Conservation (phyloP, 1,140 invertebrate genomes). For the Drosophila orosa region DNA sequence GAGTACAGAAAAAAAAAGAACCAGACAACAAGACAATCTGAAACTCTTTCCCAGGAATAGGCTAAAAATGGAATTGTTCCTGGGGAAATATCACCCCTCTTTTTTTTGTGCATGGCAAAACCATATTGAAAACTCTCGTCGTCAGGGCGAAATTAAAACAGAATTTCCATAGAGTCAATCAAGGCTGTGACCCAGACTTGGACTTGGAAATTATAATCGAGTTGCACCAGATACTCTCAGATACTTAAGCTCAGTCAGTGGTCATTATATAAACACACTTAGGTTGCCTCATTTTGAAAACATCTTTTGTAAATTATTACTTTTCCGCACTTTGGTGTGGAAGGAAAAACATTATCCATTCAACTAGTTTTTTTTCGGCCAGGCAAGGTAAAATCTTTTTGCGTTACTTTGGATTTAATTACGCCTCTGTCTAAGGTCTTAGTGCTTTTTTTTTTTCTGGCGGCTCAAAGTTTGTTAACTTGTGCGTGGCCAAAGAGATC, state of each 20-base stretch:
- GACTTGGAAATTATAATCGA: slow-evolving; percentile 17
- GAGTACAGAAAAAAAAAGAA: slow-evolving; percentile 1
- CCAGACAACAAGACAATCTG: slow-evolving; percentile 16
- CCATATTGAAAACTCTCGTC: slow-evolving; percentile 67
- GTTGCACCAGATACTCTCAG: slow-evolving; percentile 10
- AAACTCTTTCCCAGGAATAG: slow-evolving; percentile 11
- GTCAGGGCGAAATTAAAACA: slow-evolving; percentile 43
- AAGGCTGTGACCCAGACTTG: slow-evolving; percentile 30
- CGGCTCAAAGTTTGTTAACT: slow-evolving; percentile 28
- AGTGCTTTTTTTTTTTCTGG: slow-evolving; percentile 11
- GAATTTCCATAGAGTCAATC: slow-evolving; percentile 21
- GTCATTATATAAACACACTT: slow-evolving; percentile 21
- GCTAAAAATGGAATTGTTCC: slow-evolving; percentile 32
- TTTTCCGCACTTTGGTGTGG: slow-evolving; percentile 39
- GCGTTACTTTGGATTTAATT: slow-evolving; percentile 42
- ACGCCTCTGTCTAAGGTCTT: slow-evolving; percentile 34
- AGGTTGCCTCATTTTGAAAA: slow-evolving; percentile 25
- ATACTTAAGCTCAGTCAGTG: slow-evolving; percentile 14
- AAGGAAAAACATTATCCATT: slow-evolving; percentile 50
- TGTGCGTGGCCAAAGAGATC: slow-evolving; percentile 72
- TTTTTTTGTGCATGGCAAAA: slow-evolving; percentile 19
- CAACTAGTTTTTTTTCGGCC: slow-evolving; percentile 46
- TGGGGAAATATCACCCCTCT: background rate
- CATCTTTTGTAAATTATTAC: slow-evolving; percentile 31
- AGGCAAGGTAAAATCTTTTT: slow-evolving; percentile 42